Evolutionary conservation across 2,888 invertebrate genomes (phyloP).

Genomic region (Yponomeuta malinellus): DNA sequence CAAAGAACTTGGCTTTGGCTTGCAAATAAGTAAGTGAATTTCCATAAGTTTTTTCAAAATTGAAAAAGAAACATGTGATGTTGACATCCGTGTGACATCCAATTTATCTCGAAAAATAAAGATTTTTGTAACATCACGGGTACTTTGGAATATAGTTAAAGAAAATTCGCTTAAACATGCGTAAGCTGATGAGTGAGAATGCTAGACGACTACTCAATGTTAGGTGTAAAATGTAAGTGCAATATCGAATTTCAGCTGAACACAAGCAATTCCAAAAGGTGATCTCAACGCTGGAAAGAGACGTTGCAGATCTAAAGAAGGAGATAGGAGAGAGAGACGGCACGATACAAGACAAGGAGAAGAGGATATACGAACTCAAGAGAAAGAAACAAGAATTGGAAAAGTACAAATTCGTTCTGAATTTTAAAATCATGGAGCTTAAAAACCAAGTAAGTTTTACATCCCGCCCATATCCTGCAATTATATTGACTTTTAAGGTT

Average conservation of each 20-base stretch:
- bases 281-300: constrained; percentile 84
- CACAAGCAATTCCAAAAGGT: constrained; percentile 81
- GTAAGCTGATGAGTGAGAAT: too few species aligned
- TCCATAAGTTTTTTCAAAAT: too few species aligned
- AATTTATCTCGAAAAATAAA: too few species aligned
- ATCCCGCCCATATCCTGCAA: constrained; percentile 19
- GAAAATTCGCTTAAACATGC: too few species aligned
- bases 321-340: constrained; percentile 89
- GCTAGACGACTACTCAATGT: too few species aligned
- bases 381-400: constrained; percentile 91
- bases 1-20: not conserved
- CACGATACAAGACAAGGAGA: constrained; percentile 91
- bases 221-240: not conserved
- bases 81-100: too few species aligned
- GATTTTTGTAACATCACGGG: too few species aligned
- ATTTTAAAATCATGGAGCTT: constrained; percentile 91
- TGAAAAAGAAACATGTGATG: too few species aligned
- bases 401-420: constrained; percentile 92
- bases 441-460: constrained; percentile 77
- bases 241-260: constrained; percentile 66
- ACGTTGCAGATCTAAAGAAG: constrained; percentile 86
- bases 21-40: too few species aligned
- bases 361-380: constrained; percentile 87
- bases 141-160: too few species aligned
- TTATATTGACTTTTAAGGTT: not conserved